Evolutionary conservation across 2,113 vertebrate genomes (phyloP).

Genomic region (Colossoma macropomum): DNA sequence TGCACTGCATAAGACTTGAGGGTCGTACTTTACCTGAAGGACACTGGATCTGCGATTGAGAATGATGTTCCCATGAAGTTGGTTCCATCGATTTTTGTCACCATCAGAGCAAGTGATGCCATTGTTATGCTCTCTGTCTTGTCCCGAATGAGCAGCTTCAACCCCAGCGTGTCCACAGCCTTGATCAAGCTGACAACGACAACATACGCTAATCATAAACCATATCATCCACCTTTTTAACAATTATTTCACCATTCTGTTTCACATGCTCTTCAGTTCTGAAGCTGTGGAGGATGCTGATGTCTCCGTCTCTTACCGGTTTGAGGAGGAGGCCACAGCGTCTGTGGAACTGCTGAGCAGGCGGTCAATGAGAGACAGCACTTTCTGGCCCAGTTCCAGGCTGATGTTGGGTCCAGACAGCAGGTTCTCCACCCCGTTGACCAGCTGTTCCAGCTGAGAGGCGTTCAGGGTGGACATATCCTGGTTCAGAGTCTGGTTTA

Average conservation of each 20-base stretch:
- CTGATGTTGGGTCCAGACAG: slow-evolving; percentile 71
- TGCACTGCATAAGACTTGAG: neutral
- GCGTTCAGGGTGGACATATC: slow-evolving; percentile 59
- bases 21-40: slow-evolving; percentile 75
- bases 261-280: neutral
- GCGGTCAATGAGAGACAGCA: slow-evolving; percentile 78
- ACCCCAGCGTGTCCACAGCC: slow-evolving; percentile 83
- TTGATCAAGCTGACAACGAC: slow-evolving; percentile 80
- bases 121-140: slow-evolving; percentile 72
- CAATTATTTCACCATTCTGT: neutral
- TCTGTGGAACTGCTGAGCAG: slow-evolving; percentile 76
- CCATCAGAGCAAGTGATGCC: slow-evolving; percentile 83
- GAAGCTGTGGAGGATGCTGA: neutral
- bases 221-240: neutral
- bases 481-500: slow-evolving; percentile 56
- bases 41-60: slow-evolving; percentile 75
- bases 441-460: slow-evolving; percentile 75
- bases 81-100: slow-evolving; percentile 77
- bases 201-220: neutral
- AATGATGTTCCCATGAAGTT: slow-evolving; percentile 80
- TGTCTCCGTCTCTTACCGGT: slow-evolving; percentile 75
- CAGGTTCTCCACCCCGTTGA: slow-evolving; percentile 80
- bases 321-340: slow-evolving; percentile 76
- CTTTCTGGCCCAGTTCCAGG: slow-evolving; percentile 56
- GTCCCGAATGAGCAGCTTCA: slow-evolving; percentile 80